Evolutionary conservation across 2,888 invertebrate genomes (phyloP), one percentile per base, ranked within the genome.

Genomic region (Thera obeliscata): DNA sequence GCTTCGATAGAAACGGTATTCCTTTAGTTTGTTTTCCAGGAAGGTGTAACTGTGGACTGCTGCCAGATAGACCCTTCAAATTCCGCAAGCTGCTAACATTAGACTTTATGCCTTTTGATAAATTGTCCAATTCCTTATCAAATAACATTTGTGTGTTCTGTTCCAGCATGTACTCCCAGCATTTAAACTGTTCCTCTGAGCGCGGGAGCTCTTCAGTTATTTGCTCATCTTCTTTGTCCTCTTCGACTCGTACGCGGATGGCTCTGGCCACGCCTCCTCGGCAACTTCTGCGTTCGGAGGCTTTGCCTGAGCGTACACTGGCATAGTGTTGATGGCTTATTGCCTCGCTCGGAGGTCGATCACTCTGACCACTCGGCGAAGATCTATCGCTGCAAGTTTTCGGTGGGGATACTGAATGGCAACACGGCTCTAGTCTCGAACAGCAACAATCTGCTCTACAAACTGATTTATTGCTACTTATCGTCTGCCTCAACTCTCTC

Each of bases 111-210:
- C 95, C 95, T 81, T 95, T 95, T 0, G 96, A 96, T 55, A 97
- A 88, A 48, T 97, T 97, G 80, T 98, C 97, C 59, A 98, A 86
- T 86, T 98, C 98, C 82, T 97, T 97, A 86, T 98, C 97, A 79
- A 98, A 98, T 2, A 98, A 82, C 83, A 98, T 93, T 83, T 98
- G 98, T 0, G 98, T 98, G 79, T 98, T 98, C 85, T 98, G 97
- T 82, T 98, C 98, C 58, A 98, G 87, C 97, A 98, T 98, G 79
- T 98, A 98, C 78, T 98, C 98, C 98, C 98, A 98, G 82, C 98
- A 98, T 83, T 97, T 97, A 81, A 97, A 97, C 82, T 98, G 98
- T 84, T 98, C 98, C 80, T 97, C 98, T 1, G 96, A 96, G 67
- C 96, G 93, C 2, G 87, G 82, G 1, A 83, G 71, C 56, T 93